A percentile compares a stretch with the other conserved stretches of the same genome.
Evolutionary conservation across 2,113 vertebrate species (phyloP).

Genomic region (Zeus faber): DNA sequence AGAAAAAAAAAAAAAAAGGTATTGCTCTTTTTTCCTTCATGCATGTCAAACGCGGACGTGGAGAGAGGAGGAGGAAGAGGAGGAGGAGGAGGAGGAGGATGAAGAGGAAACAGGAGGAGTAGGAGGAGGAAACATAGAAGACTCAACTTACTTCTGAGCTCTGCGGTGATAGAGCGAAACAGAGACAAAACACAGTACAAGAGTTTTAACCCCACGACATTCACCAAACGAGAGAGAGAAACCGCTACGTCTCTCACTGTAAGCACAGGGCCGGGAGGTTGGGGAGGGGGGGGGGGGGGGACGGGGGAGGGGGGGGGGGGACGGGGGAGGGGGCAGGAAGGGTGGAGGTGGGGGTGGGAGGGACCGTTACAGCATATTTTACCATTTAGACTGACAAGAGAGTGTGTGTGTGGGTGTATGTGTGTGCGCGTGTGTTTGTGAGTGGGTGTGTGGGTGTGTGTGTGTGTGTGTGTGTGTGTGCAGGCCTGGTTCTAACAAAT

Average conservation of each 20-base stretch:
- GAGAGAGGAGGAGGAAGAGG: constrained; percentile 44
- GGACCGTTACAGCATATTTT: constrained; percentile 47
- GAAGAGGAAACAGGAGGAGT: constrained; percentile 46
- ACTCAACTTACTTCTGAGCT: constrained; percentile 91
- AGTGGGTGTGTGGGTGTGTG: background rate
- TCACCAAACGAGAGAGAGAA: constrained; percentile 66
- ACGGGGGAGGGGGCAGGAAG: constrained; percentile 36
- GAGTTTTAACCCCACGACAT: constrained; percentile 78
- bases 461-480: constrained; percentile 1
- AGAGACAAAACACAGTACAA: constrained; percentile 85
- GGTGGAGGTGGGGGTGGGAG: constrained; percentile 22
- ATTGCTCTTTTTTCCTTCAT: constrained; percentile 45
- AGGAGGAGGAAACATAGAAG: constrained; percentile 69
- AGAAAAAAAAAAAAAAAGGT: no score
- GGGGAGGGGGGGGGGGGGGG: constrained; percentile 29
- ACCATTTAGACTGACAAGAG: constrained; percentile 3
- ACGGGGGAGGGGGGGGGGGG: constrained; percentile 20
- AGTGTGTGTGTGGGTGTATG: constrained; percentile 20
- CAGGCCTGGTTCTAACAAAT: background rate
- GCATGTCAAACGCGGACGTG: constrained; percentile 75
- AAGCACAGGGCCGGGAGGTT: constrained; percentile 62
- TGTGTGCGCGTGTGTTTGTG: background rate
- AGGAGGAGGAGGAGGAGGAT: constrained; percentile 62
- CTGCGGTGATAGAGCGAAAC: constrained; percentile 83
- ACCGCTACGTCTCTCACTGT: constrained; percentile 71